Percentiles rank a stretch among this genome's conserved stretches.
These are phyloP conservation scores for Delichon dasypus DNA, from an alignment of 2,797 vertebrate species.

Conservation along the genomic window DNA sequence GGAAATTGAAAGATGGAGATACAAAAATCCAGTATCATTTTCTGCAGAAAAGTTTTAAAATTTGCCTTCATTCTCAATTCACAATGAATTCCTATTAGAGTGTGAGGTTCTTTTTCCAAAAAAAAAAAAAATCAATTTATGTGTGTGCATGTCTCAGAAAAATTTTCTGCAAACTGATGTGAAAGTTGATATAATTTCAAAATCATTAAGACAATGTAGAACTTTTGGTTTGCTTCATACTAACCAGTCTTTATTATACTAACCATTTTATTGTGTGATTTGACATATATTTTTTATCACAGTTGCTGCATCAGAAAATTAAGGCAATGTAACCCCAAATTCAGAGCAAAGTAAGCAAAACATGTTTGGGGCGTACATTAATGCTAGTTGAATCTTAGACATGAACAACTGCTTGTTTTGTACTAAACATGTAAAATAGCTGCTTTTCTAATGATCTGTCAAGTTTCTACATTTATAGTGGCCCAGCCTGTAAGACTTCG, in stretches of 20 bases:
- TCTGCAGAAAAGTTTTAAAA: neutral
- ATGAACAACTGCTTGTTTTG: neutral
- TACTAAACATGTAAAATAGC: neutral
- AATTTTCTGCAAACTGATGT: neutral
- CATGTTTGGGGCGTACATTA: neutral
- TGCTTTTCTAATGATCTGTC: neutral
- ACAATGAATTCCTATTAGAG: neutral
- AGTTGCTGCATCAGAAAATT: neutral
- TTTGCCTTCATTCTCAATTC: neutral
- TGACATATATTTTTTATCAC: neutral
- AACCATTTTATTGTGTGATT: neutral
- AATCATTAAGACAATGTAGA: neutral
- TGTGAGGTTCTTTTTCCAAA: neutral
- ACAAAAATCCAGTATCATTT: neutral
- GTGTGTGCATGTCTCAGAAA: neutral
- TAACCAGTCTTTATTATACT: neutral
- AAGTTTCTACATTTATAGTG: neutral
- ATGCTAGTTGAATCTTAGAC: neutral
- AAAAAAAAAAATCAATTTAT: neutral
- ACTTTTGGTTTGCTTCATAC: neutral
- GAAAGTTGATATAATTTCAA: neutral
- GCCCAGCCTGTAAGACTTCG: neutral
- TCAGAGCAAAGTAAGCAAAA: constrained; percentile 42
- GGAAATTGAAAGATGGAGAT: neutral
- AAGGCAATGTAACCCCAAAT: constrained; percentile 13